phyloP scores from a whole-genome alignment of 2,797 vertebrate species.

The Sphenodon punctatus region DNA sequence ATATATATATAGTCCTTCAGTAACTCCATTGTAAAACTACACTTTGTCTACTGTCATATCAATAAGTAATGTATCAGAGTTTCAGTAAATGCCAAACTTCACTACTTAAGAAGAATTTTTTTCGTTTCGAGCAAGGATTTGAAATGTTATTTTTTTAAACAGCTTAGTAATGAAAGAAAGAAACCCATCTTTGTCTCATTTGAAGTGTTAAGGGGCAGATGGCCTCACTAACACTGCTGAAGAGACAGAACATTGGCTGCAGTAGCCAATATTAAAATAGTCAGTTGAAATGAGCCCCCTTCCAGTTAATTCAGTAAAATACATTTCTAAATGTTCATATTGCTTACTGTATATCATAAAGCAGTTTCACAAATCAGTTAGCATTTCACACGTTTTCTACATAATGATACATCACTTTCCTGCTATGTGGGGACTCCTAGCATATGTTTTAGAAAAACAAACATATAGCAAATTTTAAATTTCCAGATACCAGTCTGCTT shows the following conservation, averaged over 20 bases:
- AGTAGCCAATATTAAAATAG: neutral
- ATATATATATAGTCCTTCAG: neutral
- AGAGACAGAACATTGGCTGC: neutral
- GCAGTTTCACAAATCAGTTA: neutral
- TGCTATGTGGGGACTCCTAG: neutral
- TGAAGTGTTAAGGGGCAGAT: neutral
- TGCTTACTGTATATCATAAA: neutral
- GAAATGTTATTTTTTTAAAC: neutral
- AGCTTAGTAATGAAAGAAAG: neutral
- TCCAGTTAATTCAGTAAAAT: neutral
- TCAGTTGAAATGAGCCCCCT: neutral
- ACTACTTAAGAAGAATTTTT: neutral
- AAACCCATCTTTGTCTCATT: neutral
- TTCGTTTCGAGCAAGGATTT: neutral
- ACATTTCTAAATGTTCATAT: neutral
- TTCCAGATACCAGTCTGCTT: neutral
- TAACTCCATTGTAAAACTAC: neutral
- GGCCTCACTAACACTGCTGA: neutral
- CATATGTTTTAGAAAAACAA: neutral
- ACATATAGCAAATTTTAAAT: neutral
- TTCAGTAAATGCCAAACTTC: neutral
- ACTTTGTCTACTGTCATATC: neutral
- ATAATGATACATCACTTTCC: neutral
- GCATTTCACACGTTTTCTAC: neutral
- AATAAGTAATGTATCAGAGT: neutral